These are phyloP conservation scores for Pseudomyrmex dendroicus DNA, from an alignment of 1,140 invertebrate species.

Conservation along the genomic window DNA sequence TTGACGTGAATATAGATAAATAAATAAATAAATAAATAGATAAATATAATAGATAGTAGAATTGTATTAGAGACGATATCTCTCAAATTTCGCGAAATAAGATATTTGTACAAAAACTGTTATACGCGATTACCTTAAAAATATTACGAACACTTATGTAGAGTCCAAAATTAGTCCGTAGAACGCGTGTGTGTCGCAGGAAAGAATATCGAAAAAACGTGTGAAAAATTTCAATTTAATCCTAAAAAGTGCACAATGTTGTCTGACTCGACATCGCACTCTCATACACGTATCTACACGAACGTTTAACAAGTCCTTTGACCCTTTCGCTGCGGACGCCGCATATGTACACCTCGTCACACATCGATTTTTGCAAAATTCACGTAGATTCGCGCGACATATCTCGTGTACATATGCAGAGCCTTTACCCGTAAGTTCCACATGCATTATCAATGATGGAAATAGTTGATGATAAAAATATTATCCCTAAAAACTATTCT, in stretches of 20 bases:
- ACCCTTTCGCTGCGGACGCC: too few species aligned
- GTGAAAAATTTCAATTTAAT: constrained; percentile 19
- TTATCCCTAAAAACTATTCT: too few species aligned
- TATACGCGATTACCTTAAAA: not conserved
- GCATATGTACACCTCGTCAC: not conserved
- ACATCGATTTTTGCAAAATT: too few species aligned
- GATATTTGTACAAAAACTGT: constrained; percentile 58
- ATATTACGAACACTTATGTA: constrained; percentile 6
- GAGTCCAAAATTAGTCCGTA: constrained; percentile 38
- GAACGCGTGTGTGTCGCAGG: constrained; percentile 24
- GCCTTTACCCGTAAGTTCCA: too few species aligned
- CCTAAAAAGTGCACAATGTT: not conserved
- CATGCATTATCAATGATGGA: too few species aligned
- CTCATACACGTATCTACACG: not conserved
- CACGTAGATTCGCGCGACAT: too few species aligned
- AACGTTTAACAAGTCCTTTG: not conserved
- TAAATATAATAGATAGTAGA: constrained; percentile 4
- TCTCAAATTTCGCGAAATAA: constrained; percentile 21
- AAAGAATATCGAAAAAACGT: constrained; percentile 5
- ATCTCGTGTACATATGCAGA: too few species aligned
- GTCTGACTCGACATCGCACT: not conserved
- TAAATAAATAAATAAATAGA: constrained; percentile 18
- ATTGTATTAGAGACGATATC: constrained; percentile 37
- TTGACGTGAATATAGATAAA: constrained; percentile 45
- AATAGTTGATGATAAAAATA: too few species aligned